phyloP scores from a whole-genome alignment of 2,888 invertebrate species.

The Ophion costatus region DNA sequence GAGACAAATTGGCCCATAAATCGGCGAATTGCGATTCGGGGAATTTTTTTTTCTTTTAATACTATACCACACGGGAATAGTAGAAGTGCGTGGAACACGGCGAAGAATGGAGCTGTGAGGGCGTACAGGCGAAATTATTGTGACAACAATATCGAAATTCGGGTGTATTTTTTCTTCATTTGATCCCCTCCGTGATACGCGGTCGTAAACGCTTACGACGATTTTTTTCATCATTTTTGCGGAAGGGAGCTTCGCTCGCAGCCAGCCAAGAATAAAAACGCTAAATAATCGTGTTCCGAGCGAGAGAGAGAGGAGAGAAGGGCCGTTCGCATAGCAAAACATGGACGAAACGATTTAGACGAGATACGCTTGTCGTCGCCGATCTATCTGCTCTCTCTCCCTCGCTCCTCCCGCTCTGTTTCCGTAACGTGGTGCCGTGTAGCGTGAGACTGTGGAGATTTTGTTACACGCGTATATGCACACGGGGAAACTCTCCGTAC shows the following conservation, averaged over 20 bases:
- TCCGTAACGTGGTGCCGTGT: constrained; percentile 43
- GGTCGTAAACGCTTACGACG: background rate
- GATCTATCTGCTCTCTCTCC: constrained; percentile 35
- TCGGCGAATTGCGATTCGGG: background rate
- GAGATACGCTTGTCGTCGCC: constrained; percentile 56
- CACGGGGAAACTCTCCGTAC: constrained; percentile 7
- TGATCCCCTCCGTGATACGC: background rate
- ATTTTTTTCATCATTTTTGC: background rate
- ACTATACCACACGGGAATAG: background rate
- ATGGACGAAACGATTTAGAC: constrained; percentile 50
- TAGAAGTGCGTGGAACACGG: background rate
- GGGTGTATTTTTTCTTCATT: background rate
- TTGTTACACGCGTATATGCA: constrained; percentile 33
- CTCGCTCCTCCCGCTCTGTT: constrained; percentile 24
- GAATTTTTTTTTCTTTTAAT: background rate
- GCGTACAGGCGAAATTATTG: background rate
- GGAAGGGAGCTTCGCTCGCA: background rate
- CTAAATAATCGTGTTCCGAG: background rate
- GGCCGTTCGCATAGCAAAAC: constrained; percentile 34
- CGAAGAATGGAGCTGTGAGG: background rate
- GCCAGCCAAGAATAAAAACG: background rate
- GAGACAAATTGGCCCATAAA: background rate
- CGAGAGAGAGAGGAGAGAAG: constrained; percentile 22
- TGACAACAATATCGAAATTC: background rate
- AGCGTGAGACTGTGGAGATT: constrained; percentile 50